Conservation (phyloP, 2,797 vertebrate species). For the Thripadectes ignobilis region DNA sequence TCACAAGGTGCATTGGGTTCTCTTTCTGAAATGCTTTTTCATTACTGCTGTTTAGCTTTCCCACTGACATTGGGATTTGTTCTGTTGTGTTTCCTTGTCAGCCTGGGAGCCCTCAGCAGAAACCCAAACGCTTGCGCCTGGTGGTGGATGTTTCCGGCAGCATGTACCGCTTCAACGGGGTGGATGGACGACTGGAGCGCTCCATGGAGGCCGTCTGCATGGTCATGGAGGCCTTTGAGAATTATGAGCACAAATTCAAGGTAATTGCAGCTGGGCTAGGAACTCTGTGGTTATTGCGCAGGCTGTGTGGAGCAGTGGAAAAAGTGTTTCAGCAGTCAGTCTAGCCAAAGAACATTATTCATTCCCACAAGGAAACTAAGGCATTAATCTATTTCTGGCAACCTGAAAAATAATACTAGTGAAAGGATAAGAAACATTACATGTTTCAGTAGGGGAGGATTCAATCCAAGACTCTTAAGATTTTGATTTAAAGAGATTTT, state of each 20-base stretch:
- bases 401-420: slow-evolving; percentile 3
- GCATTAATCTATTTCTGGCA: slow-evolving; percentile 46
- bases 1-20: accelerated
- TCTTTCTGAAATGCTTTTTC: neutral
- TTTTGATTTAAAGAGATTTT: neutral
- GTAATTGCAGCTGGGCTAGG: slow-evolving; percentile 71
- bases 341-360: slow-evolving; percentile 14
- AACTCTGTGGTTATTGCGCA: neutral
- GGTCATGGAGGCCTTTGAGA: slow-evolving; percentile 98
- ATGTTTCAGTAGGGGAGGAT: neutral
- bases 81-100: slow-evolving; percentile 51
- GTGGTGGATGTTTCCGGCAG: slow-evolving; percentile 94
- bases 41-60: neutral
- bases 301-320: neutral
- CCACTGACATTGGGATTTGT: neutral
- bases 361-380: neutral
- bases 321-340: neutral
- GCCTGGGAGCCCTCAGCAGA: slow-evolving; percentile 91
- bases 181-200: slow-evolving; percentile 92
- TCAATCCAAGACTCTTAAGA: neutral
- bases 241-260: slow-evolving; percentile 96
- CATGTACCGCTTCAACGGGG: slow-evolving; percentile 98
- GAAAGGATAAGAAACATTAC: neutral
- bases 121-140: slow-evolving; percentile 91
- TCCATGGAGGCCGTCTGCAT: slow-evolving; percentile 98